Evolutionary conservation across 2,888 invertebrate species (phyloP).

Genomic region (Acanthosepion pharaonis): DNA sequence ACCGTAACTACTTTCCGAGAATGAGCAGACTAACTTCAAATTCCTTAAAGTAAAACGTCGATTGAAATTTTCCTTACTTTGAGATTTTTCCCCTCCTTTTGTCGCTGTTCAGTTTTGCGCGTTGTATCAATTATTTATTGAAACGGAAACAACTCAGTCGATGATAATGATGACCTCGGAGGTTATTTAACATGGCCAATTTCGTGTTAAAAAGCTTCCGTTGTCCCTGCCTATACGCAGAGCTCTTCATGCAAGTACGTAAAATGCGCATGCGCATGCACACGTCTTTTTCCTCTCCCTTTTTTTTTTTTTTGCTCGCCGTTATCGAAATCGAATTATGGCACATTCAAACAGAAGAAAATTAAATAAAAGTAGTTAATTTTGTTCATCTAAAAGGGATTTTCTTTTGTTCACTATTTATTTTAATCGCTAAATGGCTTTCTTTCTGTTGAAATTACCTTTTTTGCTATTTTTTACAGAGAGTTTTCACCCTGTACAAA

Average conservation of each 20-base stretch:
- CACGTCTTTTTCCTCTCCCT: accelerated
- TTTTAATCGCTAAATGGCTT: not conserved
- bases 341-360: not conserved
- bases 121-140: not conserved
- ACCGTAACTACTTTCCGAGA: no score
- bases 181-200: not conserved
- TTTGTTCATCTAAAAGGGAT: not conserved
- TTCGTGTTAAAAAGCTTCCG: not conserved
- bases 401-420: no score
- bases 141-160: not conserved
- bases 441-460: not conserved
- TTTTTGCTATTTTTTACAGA: no score
- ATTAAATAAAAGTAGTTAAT: not conserved
- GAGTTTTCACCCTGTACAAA: no score
- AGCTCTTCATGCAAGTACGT: not conserved
- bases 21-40: not conserved
- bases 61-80: not conserved
- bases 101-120: not conserved
- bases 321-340: not conserved
- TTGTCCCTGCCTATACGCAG: not conserved
- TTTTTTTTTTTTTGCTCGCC: not conserved
- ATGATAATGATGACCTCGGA: not conserved
- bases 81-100: not conserved
- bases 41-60: not conserved
- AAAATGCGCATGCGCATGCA: not conserved